phyloP scores from a whole-genome alignment of 2,888 invertebrate species.

The Tetranychus piercei region DNA sequence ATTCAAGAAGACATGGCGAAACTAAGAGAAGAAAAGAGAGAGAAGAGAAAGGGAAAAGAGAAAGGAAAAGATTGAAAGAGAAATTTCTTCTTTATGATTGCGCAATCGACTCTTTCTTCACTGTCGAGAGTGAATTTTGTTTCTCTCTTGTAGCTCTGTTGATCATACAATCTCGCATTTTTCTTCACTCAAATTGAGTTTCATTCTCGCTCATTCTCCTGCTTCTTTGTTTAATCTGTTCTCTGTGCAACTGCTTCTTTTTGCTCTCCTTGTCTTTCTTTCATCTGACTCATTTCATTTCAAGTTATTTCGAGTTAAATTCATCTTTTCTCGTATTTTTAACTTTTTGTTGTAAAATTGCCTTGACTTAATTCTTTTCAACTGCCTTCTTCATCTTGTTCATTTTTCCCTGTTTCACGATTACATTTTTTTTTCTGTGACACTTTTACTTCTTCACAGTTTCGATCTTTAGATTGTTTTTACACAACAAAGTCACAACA shows the following conservation, averaged over 20 bases:
- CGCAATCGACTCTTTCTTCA: neutral
- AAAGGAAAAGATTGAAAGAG: neutral
- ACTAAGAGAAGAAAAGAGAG: neutral
- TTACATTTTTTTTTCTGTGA: neutral
- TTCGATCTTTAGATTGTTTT: neutral
- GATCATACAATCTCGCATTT: neutral
- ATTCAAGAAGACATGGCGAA: constrained; percentile 2
- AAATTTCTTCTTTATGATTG: neutral
- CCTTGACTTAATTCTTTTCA: too few species aligned
- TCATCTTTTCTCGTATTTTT: neutral
- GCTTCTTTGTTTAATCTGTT: neutral
- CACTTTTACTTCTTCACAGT: neutral
- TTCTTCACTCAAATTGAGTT: too few species aligned
- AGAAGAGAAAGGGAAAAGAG: neutral
- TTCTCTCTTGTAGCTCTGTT: neutral
- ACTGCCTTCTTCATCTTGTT: too few species aligned
- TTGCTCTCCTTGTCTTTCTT: neutral
- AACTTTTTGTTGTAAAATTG: neutral
- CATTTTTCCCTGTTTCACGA: neutral
- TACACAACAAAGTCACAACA: neutral
- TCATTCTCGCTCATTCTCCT: neutral
- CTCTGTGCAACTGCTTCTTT: neutral
- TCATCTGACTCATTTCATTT: constrained; percentile 2
- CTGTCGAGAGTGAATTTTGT: neutral
- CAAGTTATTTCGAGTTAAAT: neutral